These are phyloP conservation scores for Urocynchramus pylzowi DNA, from an alignment of 2,113 vertebrate genomes.

Conservation along the genomic window DNA sequence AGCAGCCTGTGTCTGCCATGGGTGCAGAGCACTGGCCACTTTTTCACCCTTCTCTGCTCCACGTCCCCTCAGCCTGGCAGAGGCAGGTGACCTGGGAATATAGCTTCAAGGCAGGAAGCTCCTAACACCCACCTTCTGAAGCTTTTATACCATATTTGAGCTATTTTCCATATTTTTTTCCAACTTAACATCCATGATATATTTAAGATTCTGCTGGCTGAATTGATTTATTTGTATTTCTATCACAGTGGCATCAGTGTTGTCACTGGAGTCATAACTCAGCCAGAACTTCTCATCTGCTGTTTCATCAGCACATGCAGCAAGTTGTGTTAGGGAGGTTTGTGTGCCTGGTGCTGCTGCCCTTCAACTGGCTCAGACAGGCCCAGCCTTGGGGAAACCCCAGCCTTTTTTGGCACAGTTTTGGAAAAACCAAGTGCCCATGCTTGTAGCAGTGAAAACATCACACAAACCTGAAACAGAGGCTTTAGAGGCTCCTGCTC, in stretches of 20 bases:
- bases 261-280: background rate
- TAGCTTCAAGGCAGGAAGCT: background rate
- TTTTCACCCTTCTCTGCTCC: background rate
- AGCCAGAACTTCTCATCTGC: background rate
- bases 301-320: background rate
- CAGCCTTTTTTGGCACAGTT: background rate
- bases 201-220: background rate
- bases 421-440: background rate
- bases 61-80: accelerated
- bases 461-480: background rate
- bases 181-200: background rate
- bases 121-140: background rate
- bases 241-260: background rate
- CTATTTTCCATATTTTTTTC: background rate
- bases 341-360: background rate
- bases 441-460: background rate
- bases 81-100: accelerated
- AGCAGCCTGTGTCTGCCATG: background rate
- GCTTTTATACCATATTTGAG: background rate
- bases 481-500: background rate
- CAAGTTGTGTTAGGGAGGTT: background rate
- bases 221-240: background rate
- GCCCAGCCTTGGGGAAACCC: background rate
- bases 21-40: background rate
- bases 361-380: background rate